Evolutionary conservation across 2,113 vertebrate genomes (phyloP), one percentile per base, ranked within the genome.

Genomic region (Coturnix japonica): DNA sequence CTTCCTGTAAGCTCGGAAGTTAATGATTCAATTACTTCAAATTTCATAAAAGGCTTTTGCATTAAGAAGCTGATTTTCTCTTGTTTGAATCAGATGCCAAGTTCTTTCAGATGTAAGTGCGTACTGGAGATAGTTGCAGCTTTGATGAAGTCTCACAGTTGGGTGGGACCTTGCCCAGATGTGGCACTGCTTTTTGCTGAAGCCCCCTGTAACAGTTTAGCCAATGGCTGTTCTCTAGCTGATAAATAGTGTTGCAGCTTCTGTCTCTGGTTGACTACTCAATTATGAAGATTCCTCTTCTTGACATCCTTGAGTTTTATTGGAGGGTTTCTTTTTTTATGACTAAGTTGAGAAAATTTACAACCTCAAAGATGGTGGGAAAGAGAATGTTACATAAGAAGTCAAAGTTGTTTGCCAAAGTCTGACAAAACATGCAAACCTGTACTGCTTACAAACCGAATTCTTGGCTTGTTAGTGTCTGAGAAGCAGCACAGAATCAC

Each of bases 161-260:
- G 81, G 87, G 88, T 90, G 90, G 74, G 85, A 91, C 82, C 61
- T 79, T 89, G 35, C 44, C 13, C 51, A 17, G 10, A 53, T 96
- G 81, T 82, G 93, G 73, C 3, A 9, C 9, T 47, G n/a, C 60
- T 95, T 93, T 72, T 90, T 84, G 72, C 81, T 95, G 78, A 85
- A 85, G 60, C 81, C 69, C 22, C 80, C 85, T 81, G 19, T 56
- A 88, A 76, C 63, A 73, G 49, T 92, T 95, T 92, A 90, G 63
- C 75, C 54, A 87, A 60, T 81, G 81, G 89, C 85, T 71, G 93
- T 92, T 92, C 85, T 95, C 59, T 64, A 69, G 47, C 59, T 37
- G 28, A 11, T 46, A 61, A 46, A 30, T 41, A 53, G 64, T 31
- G 4, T 23, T 2, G 3, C 26, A 77, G 65, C 57, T 83, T 66